Base-by-base conservation (phyloP, 2,113 vertebrate species). In the Pelusios castaneus region DNA sequence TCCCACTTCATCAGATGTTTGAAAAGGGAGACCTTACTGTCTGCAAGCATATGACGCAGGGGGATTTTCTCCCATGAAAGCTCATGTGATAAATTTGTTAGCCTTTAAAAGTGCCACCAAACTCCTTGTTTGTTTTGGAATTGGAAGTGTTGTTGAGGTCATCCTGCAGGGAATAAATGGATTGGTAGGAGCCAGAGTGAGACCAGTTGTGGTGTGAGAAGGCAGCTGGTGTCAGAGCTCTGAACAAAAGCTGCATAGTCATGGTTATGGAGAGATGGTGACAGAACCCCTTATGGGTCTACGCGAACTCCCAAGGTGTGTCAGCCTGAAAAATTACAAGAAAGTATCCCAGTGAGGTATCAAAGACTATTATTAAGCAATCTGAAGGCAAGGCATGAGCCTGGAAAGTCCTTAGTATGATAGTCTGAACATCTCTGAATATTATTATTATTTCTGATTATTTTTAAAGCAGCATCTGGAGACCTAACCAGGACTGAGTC, bases 361-460 rank as follows among this genome's bases (percentile, higher is more conserved):
- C 3, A 34, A 60, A 16, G 11, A 80, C 85, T 34, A 77, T 56
- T 90, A 63, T 90, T 84, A 41, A 34, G 12, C 2, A 80, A 49
- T 89, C 89, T 82, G 31, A 82, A 91, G 81, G 79, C 54, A 84
- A 54, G 22, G 5, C 78, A 82, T 77, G 58, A 77, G 55, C 45
- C 19, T 80, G 73, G 27, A 92, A 89, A 21, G 51, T 16, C 54
- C 75, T 91, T 88, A 58, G 45, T n/a, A 80, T 67, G 82, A 22
- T 86, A 88, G 63, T 93, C 89, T 86, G 67, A 80, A 67, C 54
- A 51, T 58, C 2, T 82, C 75, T 94, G 85, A 94, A 82, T 89
- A 22, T 6, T 70, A 47, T 67, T 92, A 58, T 83, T 89, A 81
- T 85, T 94, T 91, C 67, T 54, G 54, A 85, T 91, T 73, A n/a